Base-by-base conservation (phyloP, 2,888 invertebrate genomes). In the Parasteatoda lunata region DNA sequence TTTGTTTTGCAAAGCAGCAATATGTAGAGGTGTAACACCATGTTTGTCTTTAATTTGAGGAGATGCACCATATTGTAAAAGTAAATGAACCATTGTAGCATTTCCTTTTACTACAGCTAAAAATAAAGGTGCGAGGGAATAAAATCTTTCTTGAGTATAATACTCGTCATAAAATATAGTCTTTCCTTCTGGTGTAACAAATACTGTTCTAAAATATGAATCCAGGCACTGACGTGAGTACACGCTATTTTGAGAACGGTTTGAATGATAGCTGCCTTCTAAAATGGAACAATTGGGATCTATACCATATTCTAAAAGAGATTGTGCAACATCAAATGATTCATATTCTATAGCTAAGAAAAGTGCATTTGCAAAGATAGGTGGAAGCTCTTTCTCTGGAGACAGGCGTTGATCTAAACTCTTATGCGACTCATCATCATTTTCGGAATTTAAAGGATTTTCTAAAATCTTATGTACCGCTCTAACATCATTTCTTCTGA, bases 331-430 rank as follows among this genome's bases (percentile, higher is more conserved):
- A 89, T 94, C 94, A 59, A 93, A 91, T 30, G 94, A 93, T 76
- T 93, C 93, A 90, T 93, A 92, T 89, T 93, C 93, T 75, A 94
- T 93, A n/a, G 94, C 94, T 90, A 93, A 91, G 91, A 94, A 94
- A 47, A 94, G 91, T 65, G 94, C 93, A 90, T 93, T 93, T 87
- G 92, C 92, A 91, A 93, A 93, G 82, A 93, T 92, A 72, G 92
- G 91, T 4, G 93, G 92, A 30, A 30, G 30, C 30, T 30, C 30
- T 30, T 30, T 30, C 30, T 2, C 30, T 1, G 30, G 30, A 30
- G 30, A 30, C 30, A 30, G 2, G 0, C 2, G 0, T 30, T 2
- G 30, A 30, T 30, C 30, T 30, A 30, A 30, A 30, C 0, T 30
- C 30, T 30, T 30, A 30, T 30, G 30, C 30, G 30, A 30, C 30